A percentile compares a stretch with the other conserved stretches of the same genome.
phyloP scores from a whole-genome alignment of 2,797 vertebrate species.

The Darevskia mixta region DNA sequence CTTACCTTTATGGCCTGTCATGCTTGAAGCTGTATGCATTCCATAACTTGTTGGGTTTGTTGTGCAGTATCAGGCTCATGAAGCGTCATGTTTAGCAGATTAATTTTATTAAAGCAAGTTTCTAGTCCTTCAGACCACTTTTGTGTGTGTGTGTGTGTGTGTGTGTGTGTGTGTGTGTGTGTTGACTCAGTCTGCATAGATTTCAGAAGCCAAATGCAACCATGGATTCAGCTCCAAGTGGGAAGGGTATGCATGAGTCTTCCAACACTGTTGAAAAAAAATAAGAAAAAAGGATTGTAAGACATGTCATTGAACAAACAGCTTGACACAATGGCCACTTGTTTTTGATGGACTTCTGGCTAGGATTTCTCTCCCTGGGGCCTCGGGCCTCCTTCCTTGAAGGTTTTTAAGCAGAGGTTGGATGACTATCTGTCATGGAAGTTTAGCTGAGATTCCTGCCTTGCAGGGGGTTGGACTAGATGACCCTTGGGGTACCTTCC shows the following conservation, averaged over 20 bases:
- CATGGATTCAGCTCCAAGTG: neutral
- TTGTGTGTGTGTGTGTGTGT: no score
- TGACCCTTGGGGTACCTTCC: no score
- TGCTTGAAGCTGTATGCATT: neutral
- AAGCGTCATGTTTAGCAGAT: neutral
- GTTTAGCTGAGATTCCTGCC: no score
- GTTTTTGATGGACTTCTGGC: neutral
- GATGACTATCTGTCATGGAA: no score
- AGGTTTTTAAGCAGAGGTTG: no score
- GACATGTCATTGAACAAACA: neutral
- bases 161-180: no score
- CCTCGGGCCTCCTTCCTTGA: no score
- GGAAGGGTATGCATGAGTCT: neutral
- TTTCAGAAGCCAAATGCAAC: neutral
- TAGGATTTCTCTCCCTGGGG: no score
- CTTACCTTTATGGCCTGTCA: neutral
- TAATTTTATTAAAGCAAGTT: neutral
- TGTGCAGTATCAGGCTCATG: neutral
- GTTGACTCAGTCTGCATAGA: neutral
- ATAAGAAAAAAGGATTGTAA: neutral
- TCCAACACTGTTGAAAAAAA: neutral
- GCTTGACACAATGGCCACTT: neutral
- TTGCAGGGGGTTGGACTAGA: no score
- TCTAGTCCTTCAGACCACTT: neutral
- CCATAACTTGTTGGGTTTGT: neutral